Conservation (phyloP, 2,113 vertebrate species). For the Ciconia maguari region DNA sequence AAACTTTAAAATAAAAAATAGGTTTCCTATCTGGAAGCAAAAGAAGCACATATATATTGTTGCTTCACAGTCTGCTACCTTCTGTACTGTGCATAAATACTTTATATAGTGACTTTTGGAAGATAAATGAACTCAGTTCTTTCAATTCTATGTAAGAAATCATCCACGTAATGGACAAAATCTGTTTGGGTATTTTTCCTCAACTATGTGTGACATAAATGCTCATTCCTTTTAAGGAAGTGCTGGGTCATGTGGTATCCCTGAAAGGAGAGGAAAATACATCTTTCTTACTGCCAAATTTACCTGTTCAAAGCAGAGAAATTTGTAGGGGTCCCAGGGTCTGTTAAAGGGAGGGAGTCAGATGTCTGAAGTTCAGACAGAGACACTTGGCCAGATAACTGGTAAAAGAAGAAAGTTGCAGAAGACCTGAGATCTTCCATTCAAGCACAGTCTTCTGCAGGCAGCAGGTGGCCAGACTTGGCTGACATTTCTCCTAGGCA, state of each 20-base stretch:
- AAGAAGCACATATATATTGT: neutral
- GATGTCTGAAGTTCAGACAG: neutral
- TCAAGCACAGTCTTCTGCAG: neutral
- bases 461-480: neutral
- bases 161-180: neutral
- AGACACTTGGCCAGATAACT: neutral
- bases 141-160: neutral
- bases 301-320: neutral
- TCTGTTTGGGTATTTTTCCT: neutral
- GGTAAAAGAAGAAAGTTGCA: neutral
- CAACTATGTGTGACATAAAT: neutral
- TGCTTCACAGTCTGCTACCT: neutral
- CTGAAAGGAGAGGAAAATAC: neutral
- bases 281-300: neutral
- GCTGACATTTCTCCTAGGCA: neutral
- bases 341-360: neutral
- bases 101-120: neutral
- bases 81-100: neutral
- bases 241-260: neutral
- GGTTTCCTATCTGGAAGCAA: neutral
- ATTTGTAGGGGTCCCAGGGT: neutral
- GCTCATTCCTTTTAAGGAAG: neutral
- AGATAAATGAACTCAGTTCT: neutral
- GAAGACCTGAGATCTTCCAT: neutral
- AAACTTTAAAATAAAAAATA: neutral